Percentiles rank a stretch among this genome's conserved stretches.
phyloP scores from a whole-genome alignment of 1,140 invertebrate genomes.

The Aphelinus atriplicis region DNA sequence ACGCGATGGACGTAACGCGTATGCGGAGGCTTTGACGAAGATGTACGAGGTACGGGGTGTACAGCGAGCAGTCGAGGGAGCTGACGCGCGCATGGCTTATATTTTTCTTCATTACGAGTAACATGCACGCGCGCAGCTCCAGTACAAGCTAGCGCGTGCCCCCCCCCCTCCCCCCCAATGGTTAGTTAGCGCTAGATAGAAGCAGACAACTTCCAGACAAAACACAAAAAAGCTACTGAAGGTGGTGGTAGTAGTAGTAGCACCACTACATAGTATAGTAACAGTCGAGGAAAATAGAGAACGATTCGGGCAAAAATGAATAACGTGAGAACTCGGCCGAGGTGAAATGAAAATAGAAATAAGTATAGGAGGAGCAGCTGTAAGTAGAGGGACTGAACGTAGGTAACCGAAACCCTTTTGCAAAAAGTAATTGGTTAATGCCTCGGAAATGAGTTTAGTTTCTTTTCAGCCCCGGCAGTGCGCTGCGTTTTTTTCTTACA shows the following conservation, averaged over 20 bases:
- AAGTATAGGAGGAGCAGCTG: slow-evolving; percentile 20
- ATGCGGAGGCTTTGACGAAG: slow-evolving; percentile 30
- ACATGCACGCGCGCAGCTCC: slow-evolving; percentile 24
- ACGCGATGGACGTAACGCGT: background rate
- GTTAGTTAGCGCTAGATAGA: slow-evolving; percentile 24
- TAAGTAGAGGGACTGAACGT: slow-evolving; percentile 47
- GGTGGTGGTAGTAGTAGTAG: no score
- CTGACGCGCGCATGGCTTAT: slow-evolving; percentile 29
- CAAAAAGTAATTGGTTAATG: slow-evolving; percentile 67
- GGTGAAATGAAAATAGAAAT: slow-evolving; percentile 40
- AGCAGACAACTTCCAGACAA: background rate
- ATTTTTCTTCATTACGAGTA: slow-evolving; percentile 52
- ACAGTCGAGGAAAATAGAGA: slow-evolving; percentile 9
- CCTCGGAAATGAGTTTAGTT: slow-evolving; percentile 66
- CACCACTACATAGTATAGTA: background rate
- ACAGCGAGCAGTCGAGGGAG: background rate
- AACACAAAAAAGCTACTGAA: background rate
- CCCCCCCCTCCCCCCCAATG: background rate
- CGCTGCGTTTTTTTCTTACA: slow-evolving; percentile 32
- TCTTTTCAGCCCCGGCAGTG: slow-evolving; percentile 54
- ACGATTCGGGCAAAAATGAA: slow-evolving; percentile 42
- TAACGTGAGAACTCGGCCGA: slow-evolving; percentile 36
- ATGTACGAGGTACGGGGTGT: slow-evolving; percentile 15
- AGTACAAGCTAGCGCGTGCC: background rate
- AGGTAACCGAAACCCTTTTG: slow-evolving; percentile 63